Percentiles rank a stretch among this genome's conserved stretches.
These are phyloP conservation scores for Amblyornis subalaris DNA, from an alignment of 2,113 vertebrate genomes.

Conservation along the genomic window DNA sequence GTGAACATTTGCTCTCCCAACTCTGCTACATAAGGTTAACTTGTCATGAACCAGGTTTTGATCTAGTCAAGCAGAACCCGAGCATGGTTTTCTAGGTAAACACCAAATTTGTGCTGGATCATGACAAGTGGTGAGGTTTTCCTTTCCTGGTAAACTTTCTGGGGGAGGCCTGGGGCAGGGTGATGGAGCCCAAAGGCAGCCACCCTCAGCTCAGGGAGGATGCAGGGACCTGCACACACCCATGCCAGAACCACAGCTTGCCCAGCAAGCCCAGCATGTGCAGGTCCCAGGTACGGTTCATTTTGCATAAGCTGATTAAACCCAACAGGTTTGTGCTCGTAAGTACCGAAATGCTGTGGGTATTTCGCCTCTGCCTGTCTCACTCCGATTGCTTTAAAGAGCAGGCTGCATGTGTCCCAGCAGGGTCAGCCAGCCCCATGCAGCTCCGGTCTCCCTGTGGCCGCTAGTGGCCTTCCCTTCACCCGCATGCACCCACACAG, in stretches of 20 bases:
- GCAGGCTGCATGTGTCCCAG: background rate
- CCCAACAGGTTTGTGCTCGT: background rate
- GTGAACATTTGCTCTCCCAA: background rate
- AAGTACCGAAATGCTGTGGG: background rate
- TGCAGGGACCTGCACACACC: background rate
- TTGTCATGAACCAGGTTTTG: background rate
- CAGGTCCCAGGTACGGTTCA: background rate
- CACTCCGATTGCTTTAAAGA: background rate
- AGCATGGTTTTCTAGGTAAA: background rate
- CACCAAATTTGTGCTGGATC: background rate
- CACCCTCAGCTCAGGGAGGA: background rate
- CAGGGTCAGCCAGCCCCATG: background rate
- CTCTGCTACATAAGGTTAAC: background rate
- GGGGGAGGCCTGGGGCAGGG: accelerated
- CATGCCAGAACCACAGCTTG: background rate
- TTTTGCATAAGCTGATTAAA: conserved; percentile 19
- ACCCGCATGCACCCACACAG: background rate
- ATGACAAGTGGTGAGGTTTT: background rate
- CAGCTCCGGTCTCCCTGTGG: background rate
- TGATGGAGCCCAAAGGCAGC: background rate
- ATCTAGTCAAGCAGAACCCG: background rate
- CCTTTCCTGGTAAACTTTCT: background rate
- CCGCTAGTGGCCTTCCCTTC: background rate
- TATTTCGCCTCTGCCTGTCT: background rate
- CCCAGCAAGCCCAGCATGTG: background rate